Evolutionary conservation across 2,113 vertebrate genomes (phyloP).

Genomic region (Gorsachius goisagi): DNA sequence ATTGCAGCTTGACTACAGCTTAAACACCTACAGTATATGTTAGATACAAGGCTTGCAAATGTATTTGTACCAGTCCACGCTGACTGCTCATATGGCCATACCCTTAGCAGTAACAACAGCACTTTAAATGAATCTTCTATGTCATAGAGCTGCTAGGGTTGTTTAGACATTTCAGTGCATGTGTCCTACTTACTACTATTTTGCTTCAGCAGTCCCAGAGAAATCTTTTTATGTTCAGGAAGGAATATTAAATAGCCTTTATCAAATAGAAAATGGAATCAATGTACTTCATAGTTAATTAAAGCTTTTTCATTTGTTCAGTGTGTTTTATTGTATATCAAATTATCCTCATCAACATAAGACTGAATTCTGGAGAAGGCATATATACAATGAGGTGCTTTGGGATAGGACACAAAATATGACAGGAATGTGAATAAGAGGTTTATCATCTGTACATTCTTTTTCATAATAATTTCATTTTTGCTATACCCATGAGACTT

Average conservation of each 20-base stretch:
- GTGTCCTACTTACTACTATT: not conserved
- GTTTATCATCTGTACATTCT: not conserved
- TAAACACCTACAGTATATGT: fast-evolving
- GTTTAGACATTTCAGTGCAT: not conserved
- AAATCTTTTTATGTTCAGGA: not conserved
- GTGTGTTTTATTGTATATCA: not conserved
- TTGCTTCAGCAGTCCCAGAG: not conserved
- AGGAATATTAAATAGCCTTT: not conserved
- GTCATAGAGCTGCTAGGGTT: not conserved
- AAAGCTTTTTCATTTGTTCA: not conserved
- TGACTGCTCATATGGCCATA: not conserved
- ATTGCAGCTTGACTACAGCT: not conserved
- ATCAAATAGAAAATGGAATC: not conserved
- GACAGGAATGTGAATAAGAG: not conserved
- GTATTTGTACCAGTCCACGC: not conserved
- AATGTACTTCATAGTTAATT: not conserved
- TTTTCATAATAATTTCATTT: not conserved
- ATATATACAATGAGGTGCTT: not conserved
- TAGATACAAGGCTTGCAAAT: not conserved
- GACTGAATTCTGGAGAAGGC: not conserved
- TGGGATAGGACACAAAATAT: not conserved
- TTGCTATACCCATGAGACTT: not conserved
- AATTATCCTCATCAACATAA: not conserved
- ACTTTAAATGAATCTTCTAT: not conserved
- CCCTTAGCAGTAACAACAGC: not conserved